Conservation (phyloP, 1,140 invertebrate species). For the Centruroides sculpturatus region DNA sequence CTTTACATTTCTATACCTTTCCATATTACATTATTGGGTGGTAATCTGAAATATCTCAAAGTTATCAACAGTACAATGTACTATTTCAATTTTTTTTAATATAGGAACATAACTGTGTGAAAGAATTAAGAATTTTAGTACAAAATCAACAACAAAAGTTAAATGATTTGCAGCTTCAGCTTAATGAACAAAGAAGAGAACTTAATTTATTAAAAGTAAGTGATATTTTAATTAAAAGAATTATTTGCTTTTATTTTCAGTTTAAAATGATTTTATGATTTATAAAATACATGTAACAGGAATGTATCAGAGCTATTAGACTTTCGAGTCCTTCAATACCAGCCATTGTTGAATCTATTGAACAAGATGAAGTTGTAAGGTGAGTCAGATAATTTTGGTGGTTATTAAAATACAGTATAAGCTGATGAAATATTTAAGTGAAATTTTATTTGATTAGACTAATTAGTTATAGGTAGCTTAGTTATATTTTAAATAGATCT, state of each 20-base stretch:
- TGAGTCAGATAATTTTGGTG: conserved; percentile 9
- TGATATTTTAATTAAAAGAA: background rate
- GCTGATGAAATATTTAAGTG: too few relatives aligned
- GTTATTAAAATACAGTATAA: background rate
- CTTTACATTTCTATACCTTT: too few relatives aligned
- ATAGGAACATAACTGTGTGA: conserved; percentile 78
- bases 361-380: conserved; percentile 73
- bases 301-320: conserved; percentile 80
- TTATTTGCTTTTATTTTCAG: background rate
- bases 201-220: conserved; percentile 63
- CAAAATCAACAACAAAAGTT: conserved; percentile 72
- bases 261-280: too few relatives aligned
- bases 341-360: conserved; percentile 78
- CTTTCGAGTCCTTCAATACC: conserved; percentile 76
- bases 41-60: too few relatives aligned
- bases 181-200: conserved; percentile 77
- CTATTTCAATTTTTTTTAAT: background rate
- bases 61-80: too few relatives aligned
- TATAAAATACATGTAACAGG: conserved; percentile 33
- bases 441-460: too few relatives aligned
- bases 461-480: too few relatives aligned
- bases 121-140: conserved; percentile 68
- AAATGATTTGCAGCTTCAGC: conserved; percentile 63
- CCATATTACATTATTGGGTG: too few relatives aligned
- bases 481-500: too few relatives aligned